phyloP scores from a whole-genome alignment of 2,888 invertebrate genomes.

The Melolontha melolontha region DNA sequence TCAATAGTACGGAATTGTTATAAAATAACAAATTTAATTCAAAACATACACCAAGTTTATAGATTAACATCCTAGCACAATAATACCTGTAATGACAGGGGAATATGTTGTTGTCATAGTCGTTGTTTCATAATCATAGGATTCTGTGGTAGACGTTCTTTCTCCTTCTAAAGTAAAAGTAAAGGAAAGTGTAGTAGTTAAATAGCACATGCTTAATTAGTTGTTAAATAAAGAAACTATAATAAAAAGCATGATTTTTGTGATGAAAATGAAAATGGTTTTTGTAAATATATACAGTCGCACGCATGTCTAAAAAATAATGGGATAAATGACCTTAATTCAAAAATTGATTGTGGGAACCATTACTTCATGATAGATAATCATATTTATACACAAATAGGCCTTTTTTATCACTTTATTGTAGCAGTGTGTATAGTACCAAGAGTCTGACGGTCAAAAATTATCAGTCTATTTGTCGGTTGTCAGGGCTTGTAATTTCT shows the following conservation, averaged over 20 bases:
- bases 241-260: conserved; percentile 13
- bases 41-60: conserved; percentile 4
- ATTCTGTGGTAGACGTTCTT: conserved; percentile 44
- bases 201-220: conserved; percentile 47
- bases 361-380: too few relatives aligned
- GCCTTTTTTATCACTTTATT: too few relatives aligned
- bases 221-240: conserved; percentile 22
- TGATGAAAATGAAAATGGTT: conserved; percentile 13
- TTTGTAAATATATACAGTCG: too few relatives aligned
- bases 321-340: too few relatives aligned
- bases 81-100: conserved; percentile 37
- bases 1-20: background rate
- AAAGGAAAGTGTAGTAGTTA: conserved; percentile 46
- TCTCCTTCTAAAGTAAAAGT: conserved; percentile 50
- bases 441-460: too few relatives aligned
- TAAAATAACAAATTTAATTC: background rate
- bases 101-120: conserved; percentile 41
- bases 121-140: conserved; percentile 34
- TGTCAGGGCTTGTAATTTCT: too few relatives aligned
- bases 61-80: conserved; percentile 2
- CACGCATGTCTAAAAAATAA: too few relatives aligned
- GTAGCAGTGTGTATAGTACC: too few relatives aligned
- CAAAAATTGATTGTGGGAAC: too few relatives aligned
- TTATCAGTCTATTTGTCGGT: too few relatives aligned
- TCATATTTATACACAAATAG: too few relatives aligned